phyloP scores from a whole-genome alignment of 2,888 invertebrate genomes.

The Chrysolina oricalcia region DNA sequence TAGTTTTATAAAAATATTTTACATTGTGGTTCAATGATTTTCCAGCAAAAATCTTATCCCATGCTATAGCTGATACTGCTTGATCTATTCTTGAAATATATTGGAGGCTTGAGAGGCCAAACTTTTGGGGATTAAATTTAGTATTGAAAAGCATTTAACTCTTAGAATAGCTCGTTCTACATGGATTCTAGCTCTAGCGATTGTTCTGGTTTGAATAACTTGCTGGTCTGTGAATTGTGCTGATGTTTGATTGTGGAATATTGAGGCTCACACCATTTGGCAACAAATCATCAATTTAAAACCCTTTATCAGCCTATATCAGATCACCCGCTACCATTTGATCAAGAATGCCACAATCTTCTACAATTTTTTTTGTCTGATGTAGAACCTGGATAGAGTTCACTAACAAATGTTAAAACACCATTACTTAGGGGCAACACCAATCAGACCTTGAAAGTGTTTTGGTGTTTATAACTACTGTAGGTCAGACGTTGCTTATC shows the following conservation, averaged over 20 bases:
- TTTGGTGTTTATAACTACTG: too few relatives aligned
- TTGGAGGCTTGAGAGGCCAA: too few relatives aligned
- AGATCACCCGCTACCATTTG: constrained; percentile 10
- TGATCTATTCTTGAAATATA: too few relatives aligned
- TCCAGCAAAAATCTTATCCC: too few relatives aligned
- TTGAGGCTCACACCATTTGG: constrained; percentile 34
- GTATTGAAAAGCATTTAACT: constrained; percentile 12
- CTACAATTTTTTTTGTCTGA: constrained; percentile 39
- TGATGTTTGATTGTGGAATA: constrained; percentile 20
- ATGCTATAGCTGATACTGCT: too few relatives aligned
- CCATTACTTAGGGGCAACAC: too few relatives aligned
- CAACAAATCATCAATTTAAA: constrained; percentile 31
- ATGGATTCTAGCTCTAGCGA: constrained; percentile 23
- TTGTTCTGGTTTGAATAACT: background rate
- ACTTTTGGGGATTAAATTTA: constrained; percentile 7
- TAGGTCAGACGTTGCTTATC: too few relatives aligned
- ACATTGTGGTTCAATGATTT: too few relatives aligned
- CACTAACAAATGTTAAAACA: too few relatives aligned
- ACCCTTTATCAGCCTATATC: constrained; percentile 20
- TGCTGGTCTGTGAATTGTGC: constrained; percentile 16
- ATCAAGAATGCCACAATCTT: constrained; percentile 13
- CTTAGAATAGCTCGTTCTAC: constrained; percentile 17
- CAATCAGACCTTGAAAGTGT: background rate
- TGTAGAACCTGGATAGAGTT: constrained; percentile 37
- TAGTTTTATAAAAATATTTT: too few relatives aligned